Evolutionary conservation across 2,113 vertebrate genomes (phyloP).

Genomic region (Siniperca chuatsi): DNA sequence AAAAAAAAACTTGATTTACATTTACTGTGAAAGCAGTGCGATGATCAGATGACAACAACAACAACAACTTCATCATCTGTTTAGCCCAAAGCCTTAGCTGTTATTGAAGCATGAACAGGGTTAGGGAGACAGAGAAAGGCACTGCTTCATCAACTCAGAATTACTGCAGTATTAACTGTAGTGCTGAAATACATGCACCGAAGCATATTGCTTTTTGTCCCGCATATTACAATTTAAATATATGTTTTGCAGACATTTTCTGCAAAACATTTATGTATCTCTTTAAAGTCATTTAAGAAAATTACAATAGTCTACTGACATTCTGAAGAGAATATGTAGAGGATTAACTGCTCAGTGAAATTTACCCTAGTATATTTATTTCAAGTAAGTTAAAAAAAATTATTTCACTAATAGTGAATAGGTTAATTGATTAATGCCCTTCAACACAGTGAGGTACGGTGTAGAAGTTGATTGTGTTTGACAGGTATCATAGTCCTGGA

Average conservation of each 20-base stretch:
- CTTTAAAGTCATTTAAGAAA: background rate
- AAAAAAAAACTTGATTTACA: conserved; percentile 18
- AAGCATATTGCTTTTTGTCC: background rate
- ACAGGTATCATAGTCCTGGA: background rate
- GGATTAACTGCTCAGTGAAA: background rate
- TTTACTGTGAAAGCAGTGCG: conserved; percentile 15
- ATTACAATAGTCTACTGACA: background rate
- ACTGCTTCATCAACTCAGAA: conserved; percentile 54
- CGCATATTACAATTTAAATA: conserved; percentile 1
- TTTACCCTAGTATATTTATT: background rate
- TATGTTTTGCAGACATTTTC: background rate
- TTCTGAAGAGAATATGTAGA: background rate
- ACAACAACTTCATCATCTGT: conserved; percentile 62
- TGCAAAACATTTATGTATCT: background rate
- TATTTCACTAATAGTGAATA: background rate
- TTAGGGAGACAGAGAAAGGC: conserved; percentile 28
- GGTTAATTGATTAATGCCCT: conserved; percentile 4
- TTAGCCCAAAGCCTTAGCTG: conserved; percentile 52
- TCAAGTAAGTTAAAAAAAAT: background rate
- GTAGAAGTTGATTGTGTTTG: conserved; percentile 5
- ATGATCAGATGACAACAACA: conserved; percentile 49
- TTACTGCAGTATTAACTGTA: conserved; percentile 33
- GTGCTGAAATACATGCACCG: background rate
- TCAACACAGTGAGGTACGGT: background rate
- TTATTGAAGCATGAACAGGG: conserved; percentile 59